Evolutionary conservation across 2,113 vertebrate species (phyloP).

Genomic region (Taxidea taxus): DNA sequence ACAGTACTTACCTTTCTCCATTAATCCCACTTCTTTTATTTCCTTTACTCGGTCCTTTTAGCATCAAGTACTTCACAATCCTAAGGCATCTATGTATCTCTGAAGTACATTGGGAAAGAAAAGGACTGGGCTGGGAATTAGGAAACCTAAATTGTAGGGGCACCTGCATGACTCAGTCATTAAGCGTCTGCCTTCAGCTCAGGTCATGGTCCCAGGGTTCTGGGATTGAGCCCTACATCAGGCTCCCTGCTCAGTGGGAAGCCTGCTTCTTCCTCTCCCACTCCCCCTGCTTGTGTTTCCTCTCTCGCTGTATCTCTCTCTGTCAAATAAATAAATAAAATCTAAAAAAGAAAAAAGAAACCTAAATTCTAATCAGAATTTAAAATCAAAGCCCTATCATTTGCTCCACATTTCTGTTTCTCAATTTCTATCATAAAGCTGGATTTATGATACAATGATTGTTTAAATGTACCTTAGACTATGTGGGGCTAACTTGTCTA

Average conservation of each 20-base stretch:
- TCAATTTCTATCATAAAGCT: slow-evolving; percentile 16
- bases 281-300: too few relatives aligned
- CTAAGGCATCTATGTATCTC: too few relatives aligned
- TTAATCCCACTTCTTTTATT: slow-evolving; percentile 5
- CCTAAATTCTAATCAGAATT: neutral
- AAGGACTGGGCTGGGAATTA: neutral
- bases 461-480: neutral
- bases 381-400: slow-evolving; percentile 1
- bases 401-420: slow-evolving; percentile 42
- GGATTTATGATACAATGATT: slow-evolving; percentile 1
- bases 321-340: too few relatives aligned
- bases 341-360: neutral
- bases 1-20: neutral
- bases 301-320: too few relatives aligned
- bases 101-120: neutral
- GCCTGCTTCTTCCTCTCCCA: too few relatives aligned
- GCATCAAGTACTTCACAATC: neutral
- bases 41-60: neutral
- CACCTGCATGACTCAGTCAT: too few relatives aligned
- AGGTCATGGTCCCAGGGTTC: too few relatives aligned
- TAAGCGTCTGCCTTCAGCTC: too few relatives aligned
- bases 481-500: neutral
- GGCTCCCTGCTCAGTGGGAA: too few relatives aligned
- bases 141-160: neutral
- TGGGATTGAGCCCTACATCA: too few relatives aligned